Conservation (phyloP, 2,888 invertebrate genomes). For the Aleiodes testaceus region DNA sequence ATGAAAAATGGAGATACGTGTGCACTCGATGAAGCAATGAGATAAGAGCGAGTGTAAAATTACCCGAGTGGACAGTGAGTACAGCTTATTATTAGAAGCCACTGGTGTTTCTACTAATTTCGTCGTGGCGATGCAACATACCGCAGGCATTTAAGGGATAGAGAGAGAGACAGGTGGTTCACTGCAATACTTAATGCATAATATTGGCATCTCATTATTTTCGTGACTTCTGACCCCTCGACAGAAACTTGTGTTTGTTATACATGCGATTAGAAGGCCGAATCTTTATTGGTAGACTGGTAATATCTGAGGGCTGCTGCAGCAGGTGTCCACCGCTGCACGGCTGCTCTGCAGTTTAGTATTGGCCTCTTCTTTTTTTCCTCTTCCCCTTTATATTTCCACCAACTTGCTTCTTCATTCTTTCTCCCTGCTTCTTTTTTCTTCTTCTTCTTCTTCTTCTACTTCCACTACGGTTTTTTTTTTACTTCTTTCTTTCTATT, state of each 20-base stretch:
- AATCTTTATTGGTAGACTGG: conserved; percentile 8
- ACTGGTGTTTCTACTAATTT: conserved; percentile 39
- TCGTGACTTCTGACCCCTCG: conserved; percentile 40
- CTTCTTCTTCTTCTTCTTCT: conserved; percentile 29
- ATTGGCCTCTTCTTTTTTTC: neutral
- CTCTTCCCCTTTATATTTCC: neutral
- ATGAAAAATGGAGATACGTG: too few species aligned
- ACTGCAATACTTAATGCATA: neutral
- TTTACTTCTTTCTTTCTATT: conserved; percentile 35
- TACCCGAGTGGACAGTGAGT: neutral
- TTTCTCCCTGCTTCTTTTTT: conserved; percentile 28
- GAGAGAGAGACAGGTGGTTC: conserved; percentile 27
- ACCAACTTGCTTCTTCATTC: conserved; percentile 29
- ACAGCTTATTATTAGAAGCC: conserved; percentile 40
- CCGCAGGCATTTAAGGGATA: conserved; percentile 1
- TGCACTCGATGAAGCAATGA: neutral
- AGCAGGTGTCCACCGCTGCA: conserved; percentile 36
- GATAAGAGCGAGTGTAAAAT: conserved; percentile 20
- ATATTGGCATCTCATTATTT: conserved; percentile 2
- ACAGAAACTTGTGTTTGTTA: conserved; percentile 34
- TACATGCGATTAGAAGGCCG: conserved; percentile 37
- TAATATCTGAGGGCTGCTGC: conserved; percentile 40
- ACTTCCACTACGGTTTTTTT: conserved; percentile 19
- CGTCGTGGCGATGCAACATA: conserved; percentile 20
- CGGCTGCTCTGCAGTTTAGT: conserved; percentile 31